These are phyloP conservation scores for Procambarus virginalis DNA, from an alignment of 1,140 invertebrate species.

Conservation along the genomic window DNA sequence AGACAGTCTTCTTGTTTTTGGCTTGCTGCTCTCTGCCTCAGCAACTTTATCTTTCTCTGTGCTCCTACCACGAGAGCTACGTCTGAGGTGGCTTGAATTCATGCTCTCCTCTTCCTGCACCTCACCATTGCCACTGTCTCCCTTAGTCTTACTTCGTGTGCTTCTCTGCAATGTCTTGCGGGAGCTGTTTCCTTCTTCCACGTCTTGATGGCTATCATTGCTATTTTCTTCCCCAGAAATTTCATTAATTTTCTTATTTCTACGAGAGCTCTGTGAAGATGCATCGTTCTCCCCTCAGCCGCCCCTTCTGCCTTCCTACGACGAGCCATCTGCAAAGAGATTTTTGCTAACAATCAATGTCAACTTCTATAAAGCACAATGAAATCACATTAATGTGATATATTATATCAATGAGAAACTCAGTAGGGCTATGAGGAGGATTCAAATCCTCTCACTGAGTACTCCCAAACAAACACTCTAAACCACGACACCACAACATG, in stretches of 20 bases:
- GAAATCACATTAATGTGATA: neutral
- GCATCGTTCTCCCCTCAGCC: slow-evolving; percentile 21
- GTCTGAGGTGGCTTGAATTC: neutral
- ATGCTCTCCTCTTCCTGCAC: slow-evolving; percentile 22
- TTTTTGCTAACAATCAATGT: no score
- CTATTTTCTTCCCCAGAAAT: slow-evolving; percentile 14
- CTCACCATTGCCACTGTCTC: slow-evolving; percentile 42
- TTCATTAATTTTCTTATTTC: slow-evolving; percentile 18
- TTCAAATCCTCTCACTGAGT: no score
- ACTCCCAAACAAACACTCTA: no score
- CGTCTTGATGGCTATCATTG: slow-evolving; percentile 19
- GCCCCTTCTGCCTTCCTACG: slow-evolving; percentile 26
- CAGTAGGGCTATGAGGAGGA: no score
- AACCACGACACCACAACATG: no score
- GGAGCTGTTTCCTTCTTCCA: neutral
- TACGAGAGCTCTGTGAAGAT: slow-evolving; percentile 11
- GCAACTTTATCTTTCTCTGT: slow-evolving; percentile 20
- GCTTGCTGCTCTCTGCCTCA: neutral
- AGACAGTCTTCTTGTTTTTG: slow-evolving; percentile 1
- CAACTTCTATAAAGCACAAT: neutral
- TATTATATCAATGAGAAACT: neutral
- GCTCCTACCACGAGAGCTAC: slow-evolving; percentile 25
- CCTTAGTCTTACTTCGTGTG: neutral
- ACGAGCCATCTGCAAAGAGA: slow-evolving; percentile 24
- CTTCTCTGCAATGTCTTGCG: slow-evolving; percentile 6